phyloP scores from a whole-genome alignment of 2,113 vertebrate species.

The Pholis gunnellus region DNA sequence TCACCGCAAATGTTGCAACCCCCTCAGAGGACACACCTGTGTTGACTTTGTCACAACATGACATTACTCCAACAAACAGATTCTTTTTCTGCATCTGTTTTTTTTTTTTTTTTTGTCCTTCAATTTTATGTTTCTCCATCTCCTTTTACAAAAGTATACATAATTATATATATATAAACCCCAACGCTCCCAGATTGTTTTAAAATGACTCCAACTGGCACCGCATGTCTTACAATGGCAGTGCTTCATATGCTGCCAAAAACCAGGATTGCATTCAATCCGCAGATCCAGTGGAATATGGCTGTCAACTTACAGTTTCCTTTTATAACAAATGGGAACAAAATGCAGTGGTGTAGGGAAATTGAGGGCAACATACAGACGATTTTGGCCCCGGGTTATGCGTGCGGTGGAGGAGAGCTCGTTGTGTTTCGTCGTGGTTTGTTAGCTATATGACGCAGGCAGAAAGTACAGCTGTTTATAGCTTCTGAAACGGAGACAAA shows the following conservation, averaged over 20 bases:
- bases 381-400: constrained; percentile 69
- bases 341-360: constrained; percentile 63
- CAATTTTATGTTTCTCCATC: constrained; percentile 31
- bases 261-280: constrained; percentile 56
- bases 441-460: constrained; percentile 67
- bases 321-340: constrained; percentile 61
- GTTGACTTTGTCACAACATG: constrained; percentile 46
- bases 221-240: constrained; percentile 50
- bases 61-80: not conserved
- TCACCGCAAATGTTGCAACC: constrained; percentile 55
- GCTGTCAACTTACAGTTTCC: constrained; percentile 65
- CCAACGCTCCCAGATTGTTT: constrained; percentile 55
- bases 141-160: constrained; percentile 39
- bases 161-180: constrained; percentile 60
- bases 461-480: constrained; percentile 69
- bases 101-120: not conserved
- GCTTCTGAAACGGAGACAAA: constrained; percentile 53
- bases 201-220: constrained; percentile 68
- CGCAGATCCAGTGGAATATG: constrained; percentile 34
- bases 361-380: constrained; percentile 71
- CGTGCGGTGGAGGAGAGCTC: constrained; percentile 49
- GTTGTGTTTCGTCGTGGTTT: constrained; percentile 68
- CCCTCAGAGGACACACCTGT: constrained; percentile 59
- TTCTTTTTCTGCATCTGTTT: constrained; percentile 4
- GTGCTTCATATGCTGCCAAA: constrained; percentile 59